These are phyloP conservation scores for Chascanopsetta lugubris DNA, from an alignment of 2,113 vertebrate species.

Conservation along the genomic window DNA sequence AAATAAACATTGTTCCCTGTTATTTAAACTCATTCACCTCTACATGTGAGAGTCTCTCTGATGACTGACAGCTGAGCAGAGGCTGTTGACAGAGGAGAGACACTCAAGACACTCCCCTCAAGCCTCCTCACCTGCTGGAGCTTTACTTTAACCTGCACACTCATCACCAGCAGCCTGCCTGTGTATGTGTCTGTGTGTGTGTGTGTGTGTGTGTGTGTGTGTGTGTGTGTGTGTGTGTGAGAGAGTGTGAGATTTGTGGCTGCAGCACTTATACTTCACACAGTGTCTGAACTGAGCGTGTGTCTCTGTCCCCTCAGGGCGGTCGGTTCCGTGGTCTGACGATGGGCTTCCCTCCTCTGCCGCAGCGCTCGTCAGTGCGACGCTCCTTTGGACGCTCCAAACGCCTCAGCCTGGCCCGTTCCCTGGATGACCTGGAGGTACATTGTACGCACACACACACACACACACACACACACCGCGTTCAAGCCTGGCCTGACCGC, in stretches of 20 bases:
- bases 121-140: neutral
- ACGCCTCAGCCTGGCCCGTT: slow-evolving; percentile 90
- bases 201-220: too few relatives aligned
- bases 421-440: slow-evolving; percentile 95
- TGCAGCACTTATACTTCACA: neutral
- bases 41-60: too few relatives aligned
- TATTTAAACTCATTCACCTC: neutral
- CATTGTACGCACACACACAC: neutral
- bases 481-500: neutral
- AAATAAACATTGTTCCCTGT: too few relatives aligned
- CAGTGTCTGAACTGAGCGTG: neutral
- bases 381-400: slow-evolving; percentile 91
- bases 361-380: slow-evolving; percentile 84
- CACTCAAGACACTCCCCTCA: neutral
- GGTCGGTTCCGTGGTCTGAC: slow-evolving; percentile 83
- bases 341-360: slow-evolving; percentile 82
- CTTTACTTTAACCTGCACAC: neutral
- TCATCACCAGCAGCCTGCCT: neutral
- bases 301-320: slow-evolving; percentile 71
- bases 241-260: neutral
- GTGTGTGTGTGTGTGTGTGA: too few relatives aligned
- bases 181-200: too few relatives aligned
- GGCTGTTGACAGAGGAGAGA: neutral
- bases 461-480: neutral
- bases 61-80: neutral